Evolutionary conservation across 2,797 vertebrate genomes (phyloP).

Genomic region (Periparus ater): DNA sequence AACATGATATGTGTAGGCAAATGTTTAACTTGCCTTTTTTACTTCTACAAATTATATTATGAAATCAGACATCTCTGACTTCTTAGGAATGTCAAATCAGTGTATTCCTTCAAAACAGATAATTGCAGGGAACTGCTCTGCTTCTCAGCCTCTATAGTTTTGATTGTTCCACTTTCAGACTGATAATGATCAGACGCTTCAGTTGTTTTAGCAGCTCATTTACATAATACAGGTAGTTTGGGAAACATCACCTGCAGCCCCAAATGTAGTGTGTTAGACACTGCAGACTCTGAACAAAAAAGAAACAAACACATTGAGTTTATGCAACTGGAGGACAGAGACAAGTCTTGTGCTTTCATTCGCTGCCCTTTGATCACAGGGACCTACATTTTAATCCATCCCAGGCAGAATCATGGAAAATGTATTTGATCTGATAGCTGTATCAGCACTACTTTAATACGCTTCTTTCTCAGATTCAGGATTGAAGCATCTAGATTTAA

Average conservation of each 20-base stretch:
- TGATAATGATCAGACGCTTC: constrained; percentile 62
- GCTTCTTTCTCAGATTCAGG: not conserved
- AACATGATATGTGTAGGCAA: constrained; percentile 77
- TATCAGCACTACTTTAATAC: constrained; percentile 38
- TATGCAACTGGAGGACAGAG: constrained; percentile 36
- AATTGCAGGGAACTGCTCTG: constrained; percentile 74
- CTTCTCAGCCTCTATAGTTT: constrained; percentile 66
- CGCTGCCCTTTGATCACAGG: constrained; percentile 37
- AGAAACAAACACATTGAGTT: not conserved
- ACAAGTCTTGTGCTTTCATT: constrained; percentile 23
- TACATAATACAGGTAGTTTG: constrained; percentile 51
- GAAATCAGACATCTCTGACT: constrained; percentile 78
- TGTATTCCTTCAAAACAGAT: constrained; percentile 78
- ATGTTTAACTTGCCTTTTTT: constrained; percentile 80
- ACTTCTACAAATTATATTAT: constrained; percentile 80
- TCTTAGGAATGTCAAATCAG: constrained; percentile 81
- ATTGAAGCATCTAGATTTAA: constrained; percentile 65
- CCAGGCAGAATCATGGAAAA: constrained; percentile 27
- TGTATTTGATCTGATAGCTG: constrained; percentile 61
- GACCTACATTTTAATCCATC: constrained; percentile 35
- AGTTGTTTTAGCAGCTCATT: constrained; percentile 55
- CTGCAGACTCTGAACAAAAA: not conserved
- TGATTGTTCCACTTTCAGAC: constrained; percentile 73
- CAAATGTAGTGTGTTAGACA: constrained; percentile 40
- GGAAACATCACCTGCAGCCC: constrained; percentile 44